A percentile compares a stretch with the other conserved stretches of the same genome.
Conservation (phyloP, 2,888 invertebrate species). For the Heliconius aoede region DNA sequence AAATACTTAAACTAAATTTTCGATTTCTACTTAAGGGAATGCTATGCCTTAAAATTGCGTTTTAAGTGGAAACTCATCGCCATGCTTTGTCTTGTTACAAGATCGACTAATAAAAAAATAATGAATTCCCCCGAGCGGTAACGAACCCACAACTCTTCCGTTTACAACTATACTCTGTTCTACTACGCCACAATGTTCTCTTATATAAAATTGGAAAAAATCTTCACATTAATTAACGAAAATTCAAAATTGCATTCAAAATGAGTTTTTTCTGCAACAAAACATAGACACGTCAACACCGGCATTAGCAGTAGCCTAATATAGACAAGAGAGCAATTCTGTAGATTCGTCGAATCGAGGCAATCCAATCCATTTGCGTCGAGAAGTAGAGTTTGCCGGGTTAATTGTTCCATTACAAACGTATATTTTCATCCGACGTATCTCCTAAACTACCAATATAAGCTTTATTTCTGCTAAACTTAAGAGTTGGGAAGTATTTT, state of each 20-base stretch:
- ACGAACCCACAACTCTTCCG: neutral
- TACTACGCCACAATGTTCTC: too few relatives aligned
- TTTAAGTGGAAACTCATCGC: too few relatives aligned
- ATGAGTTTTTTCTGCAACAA: neutral
- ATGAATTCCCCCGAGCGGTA: neutral
- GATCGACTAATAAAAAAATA: neutral
- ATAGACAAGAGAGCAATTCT: conserved; percentile 60
- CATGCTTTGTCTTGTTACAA: neutral
- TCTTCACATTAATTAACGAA: neutral
- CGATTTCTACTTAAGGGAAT: too few relatives aligned
- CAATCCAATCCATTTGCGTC: conserved; percentile 81
- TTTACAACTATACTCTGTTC: neutral
- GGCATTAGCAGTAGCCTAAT: conserved; percentile 35
- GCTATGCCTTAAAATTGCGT: too few relatives aligned
- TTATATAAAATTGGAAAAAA: neutral
- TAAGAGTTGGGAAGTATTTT: conserved; percentile 15
- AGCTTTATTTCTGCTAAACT: conserved; percentile 38
- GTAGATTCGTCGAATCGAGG: conserved; percentile 64
- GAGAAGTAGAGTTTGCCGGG: conserved; percentile 69
- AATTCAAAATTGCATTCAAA: neutral
- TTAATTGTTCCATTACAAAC: conserved; percentile 70
- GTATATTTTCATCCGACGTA: conserved; percentile 35
- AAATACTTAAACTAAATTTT: too few relatives aligned
- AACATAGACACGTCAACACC: conserved; percentile 13
- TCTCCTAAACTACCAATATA: conserved; percentile 41